Evolutionary conservation across 2,888 invertebrate species (phyloP).

Genomic region (Drosophila hamatofila): DNA sequence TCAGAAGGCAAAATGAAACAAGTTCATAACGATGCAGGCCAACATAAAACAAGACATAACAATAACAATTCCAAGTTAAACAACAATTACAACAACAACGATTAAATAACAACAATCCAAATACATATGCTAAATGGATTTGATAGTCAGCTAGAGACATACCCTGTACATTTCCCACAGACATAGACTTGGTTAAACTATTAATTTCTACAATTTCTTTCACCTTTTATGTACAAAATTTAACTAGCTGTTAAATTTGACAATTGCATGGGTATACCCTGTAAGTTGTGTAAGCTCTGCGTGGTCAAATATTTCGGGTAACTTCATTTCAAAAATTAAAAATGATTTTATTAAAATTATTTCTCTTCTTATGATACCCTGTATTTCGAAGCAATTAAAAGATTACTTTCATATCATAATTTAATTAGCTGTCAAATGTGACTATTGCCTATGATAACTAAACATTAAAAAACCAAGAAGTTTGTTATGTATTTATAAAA

Average conservation of each 20-base stretch:
- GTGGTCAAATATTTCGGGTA: too few relatives aligned
- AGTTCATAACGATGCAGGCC: conserved; percentile 30
- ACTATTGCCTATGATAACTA: too few relatives aligned
- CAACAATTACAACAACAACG: conserved; percentile 7
- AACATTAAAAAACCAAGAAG: too few relatives aligned
- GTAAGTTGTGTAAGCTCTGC: not conserved
- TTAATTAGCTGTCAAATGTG: too few relatives aligned
- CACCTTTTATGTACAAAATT: too few relatives aligned
- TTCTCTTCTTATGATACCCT: too few relatives aligned
- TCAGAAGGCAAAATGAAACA: conserved; percentile 28
- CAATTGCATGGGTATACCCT: not conserved
- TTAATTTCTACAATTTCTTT: not conserved
- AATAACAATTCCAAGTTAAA: conserved; percentile 24
- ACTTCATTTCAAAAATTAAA: not conserved
- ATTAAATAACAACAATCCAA: conserved; percentile 13
- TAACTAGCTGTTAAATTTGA: too few relatives aligned
- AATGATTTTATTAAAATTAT: not conserved
- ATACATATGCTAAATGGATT: conserved; percentile 15
- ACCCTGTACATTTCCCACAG: not conserved
- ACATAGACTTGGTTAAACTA: not conserved
- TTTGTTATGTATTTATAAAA: too few relatives aligned
- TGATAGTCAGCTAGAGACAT: not conserved
- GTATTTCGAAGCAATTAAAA: too few relatives aligned
- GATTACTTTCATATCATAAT: too few relatives aligned
- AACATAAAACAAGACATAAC: conserved; percentile 7